Evolutionary conservation across 2,113 vertebrate genomes (phyloP).

Genomic region (Camarhynchus parvulus): DNA sequence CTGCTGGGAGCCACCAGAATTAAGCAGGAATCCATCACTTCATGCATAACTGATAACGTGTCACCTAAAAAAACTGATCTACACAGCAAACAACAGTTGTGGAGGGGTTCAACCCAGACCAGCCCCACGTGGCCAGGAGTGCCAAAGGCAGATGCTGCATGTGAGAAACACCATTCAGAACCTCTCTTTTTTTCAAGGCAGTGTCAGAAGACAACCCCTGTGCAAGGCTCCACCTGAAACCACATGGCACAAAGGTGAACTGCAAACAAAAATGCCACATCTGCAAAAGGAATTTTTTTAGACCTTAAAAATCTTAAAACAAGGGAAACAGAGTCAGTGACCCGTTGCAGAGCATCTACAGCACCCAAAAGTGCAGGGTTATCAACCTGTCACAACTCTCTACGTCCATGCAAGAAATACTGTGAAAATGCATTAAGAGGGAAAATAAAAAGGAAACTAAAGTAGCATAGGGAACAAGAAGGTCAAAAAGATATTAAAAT

Average conservation of each 20-base stretch:
- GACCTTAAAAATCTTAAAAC: background rate
- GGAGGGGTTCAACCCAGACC: background rate
- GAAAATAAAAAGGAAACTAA: background rate
- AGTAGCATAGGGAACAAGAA: background rate
- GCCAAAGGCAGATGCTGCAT: background rate
- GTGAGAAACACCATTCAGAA: background rate
- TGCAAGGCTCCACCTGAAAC: background rate
- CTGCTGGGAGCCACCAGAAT: background rate
- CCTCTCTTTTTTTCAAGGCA: too few species aligned
- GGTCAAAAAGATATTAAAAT: background rate
- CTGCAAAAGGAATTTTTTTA: background rate
- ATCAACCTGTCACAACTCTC: background rate
- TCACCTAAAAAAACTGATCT: background rate
- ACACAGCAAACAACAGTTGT: background rate
- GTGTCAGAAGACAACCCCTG: background rate
- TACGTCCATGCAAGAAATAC: background rate
- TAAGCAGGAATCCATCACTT: background rate
- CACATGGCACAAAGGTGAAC: background rate
- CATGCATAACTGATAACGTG: background rate
- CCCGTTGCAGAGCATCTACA: background rate
- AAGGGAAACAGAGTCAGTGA: background rate
- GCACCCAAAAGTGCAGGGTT: background rate
- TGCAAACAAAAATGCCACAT: background rate
- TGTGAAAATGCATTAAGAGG: background rate
- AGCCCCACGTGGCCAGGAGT: background rate